Base-by-base conservation (phyloP, 2,888 invertebrate genomes). In the Chymomyza amoena region DNA sequence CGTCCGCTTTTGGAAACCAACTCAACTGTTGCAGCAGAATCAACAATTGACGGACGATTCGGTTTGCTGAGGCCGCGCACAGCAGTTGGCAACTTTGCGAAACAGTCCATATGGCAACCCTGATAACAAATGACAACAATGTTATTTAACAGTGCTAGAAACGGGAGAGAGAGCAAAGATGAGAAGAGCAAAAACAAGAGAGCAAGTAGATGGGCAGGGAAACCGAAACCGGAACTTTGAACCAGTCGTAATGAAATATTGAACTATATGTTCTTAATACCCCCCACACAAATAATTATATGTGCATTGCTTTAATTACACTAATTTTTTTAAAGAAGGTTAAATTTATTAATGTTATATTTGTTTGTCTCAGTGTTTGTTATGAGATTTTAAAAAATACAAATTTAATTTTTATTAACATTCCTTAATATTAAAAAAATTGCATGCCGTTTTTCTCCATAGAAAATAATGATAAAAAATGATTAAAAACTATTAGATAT, bases 1-100 rank as follows among this genome's bases (percentile, higher is more conserved):
- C 88, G 89, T 88, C 89, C 84, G 84, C 79, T 79, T 84, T 83
- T 79, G 76, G 69, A 82, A 84, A 84, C 78, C 83, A 88, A 89
- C 88, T 78, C 89, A 89, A 87, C 87, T 87, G 89, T 88, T 89
- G 87, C 89, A 88, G 39, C 39, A 45, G 39, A 45, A 45, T 45
- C 39, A 45, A 45, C 39, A 45, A 45, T 45, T 45, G 39, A 15
- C 39, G 39, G 13, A 45, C 39, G 80, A 81, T 75, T 28, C 28
- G 28, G n/a, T n/a, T 36, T 13, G 39, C 39, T 45, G 13, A 45
- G 39, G 13, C 39, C 10, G 39, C 39, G 39, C 39, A 45, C 13
- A 45, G 6, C 39, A 45, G 13, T 45, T 15, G 39, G 39, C 39
- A 45, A 45, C 39, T 13, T 45, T 13, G 39, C 39, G 13, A 45